Evolutionary conservation across 1,140 invertebrate species (phyloP), one percentile per base, ranked within the genome.

Genomic region (Aphelenchoides besseyi): DNA sequence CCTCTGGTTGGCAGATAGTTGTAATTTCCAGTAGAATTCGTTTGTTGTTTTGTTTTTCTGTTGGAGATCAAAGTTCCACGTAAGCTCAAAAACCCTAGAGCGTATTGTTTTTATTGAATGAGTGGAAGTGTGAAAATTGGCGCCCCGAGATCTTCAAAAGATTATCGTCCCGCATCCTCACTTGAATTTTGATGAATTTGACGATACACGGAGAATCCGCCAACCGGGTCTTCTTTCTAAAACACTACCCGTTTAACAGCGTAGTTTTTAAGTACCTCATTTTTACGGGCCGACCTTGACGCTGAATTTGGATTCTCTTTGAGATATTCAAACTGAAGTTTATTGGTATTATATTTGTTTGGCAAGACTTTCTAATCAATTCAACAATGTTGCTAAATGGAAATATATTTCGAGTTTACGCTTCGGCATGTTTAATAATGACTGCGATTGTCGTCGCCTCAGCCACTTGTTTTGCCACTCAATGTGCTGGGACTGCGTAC

Each of bases 381-480:
- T 48, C 12, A 12, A 23, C 12, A 12, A 48, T 48, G 41, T 8
- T 59, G 55, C 55, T 59, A 18, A 59, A 59, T 23, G 18, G 5
- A 8, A 8, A 5, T 5, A 28, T 59, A 8, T 12, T 66, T 16
- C 32, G 63, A 32, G 36, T 66, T 33, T 66, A 66, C 36, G 63
- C 63, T 12, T 36, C 63, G 28, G 12, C 26, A 1, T 36, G 30
- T 16, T 37, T 66, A 0, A 26, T 66, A 1, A 66, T 66, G 63
- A 37, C 16, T 32, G 63, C 26, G 2, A 37, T 37, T 1, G 16
- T 66, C 0, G 48, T 66, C 1, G 63, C 32, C 12, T 66, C 63
- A 33, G 63, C 36, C 16, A 36, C 12, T 36, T 66, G 63, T 35
- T 66, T 66, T 66, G 36, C 63, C 12, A 36, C 63, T 12, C 28